phyloP scores from a whole-genome alignment of 2,888 invertebrate species.

The Nephrocerus scutellatus region DNA sequence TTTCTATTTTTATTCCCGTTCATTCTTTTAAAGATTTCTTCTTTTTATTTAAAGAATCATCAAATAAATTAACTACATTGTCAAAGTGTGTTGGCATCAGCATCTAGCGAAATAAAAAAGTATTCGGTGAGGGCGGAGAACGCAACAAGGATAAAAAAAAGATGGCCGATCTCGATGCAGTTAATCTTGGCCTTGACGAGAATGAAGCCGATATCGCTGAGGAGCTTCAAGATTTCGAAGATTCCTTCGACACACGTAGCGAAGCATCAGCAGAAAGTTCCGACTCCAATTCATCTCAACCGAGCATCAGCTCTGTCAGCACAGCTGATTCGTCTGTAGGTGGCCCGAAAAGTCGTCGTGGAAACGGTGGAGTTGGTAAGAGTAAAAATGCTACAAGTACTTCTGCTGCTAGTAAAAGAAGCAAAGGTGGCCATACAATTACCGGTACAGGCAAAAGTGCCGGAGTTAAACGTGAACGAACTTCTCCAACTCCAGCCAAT shows the following conservation, averaged over 20 bases:
- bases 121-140: too few relatives aligned
- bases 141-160: too few relatives aligned
- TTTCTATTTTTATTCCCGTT: too few relatives aligned
- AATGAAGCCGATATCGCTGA: slow-evolving; percentile 69
- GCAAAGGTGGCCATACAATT: slow-evolving; percentile 44
- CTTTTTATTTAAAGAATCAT: too few relatives aligned
- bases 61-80: too few relatives aligned
- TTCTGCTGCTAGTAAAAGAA: too few relatives aligned
- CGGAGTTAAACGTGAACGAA: not conserved
- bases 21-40: too few relatives aligned
- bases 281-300: slow-evolving; percentile 56
- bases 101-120: too few relatives aligned
- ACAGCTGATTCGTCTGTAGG: slow-evolving; percentile 55
- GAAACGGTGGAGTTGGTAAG: slow-evolving; percentile 27
- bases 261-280: slow-evolving; percentile 78
- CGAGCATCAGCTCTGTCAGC: slow-evolving; percentile 73
- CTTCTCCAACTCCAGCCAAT: too few relatives aligned
- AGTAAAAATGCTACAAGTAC: too few relatives aligned
- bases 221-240: slow-evolving; percentile 66
- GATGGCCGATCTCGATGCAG: slow-evolving; percentile 53
- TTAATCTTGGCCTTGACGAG: slow-evolving; percentile 60
- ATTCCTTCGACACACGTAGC: slow-evolving; percentile 71
- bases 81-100: too few relatives aligned
- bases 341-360: slow-evolving; percentile 44
- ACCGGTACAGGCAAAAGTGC: slow-evolving; percentile 22